Base-by-base conservation (phyloP, 2,888 invertebrate species). In the Eurytoma californica region DNA sequence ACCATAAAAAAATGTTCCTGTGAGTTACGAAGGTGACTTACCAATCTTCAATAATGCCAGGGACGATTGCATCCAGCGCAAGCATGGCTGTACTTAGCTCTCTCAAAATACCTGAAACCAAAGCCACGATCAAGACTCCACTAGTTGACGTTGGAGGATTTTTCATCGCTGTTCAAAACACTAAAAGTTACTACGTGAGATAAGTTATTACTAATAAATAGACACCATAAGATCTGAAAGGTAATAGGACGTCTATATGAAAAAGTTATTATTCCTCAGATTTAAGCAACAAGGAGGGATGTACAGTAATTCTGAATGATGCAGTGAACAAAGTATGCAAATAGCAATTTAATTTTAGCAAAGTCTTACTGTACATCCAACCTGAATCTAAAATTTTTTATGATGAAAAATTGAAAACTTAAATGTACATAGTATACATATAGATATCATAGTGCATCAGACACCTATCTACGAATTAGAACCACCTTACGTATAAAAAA, bases 401-500 rank as follows among this genome's bases (percentile, higher is more conserved):
- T 47, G 65, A 51, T 70, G 47, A 13, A 57, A 65, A 18, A 76
- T 49, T 47, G 16, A 12, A 53, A 7, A 63, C 58, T 58, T 20
- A 55, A 16, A 69, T 20, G 39, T 12, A 5, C n/a, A 63, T 63
- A 16, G 14, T 55, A 65, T 39, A 39, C 39, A 20, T 9, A 72
- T 53, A 67, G 24, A 63, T 51, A 66, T 47, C 7, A 72, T 20
- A 78, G 61, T 60, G 68, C 24, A 60, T 39, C 18, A 60, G 74
- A 72, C 68, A 80, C 76, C 81, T 73, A 80, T 82, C 80, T 82
- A 70, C 82, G 78, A 83, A 83, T 86, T 86, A 87, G 87, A 88
- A 89, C 89, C 87, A 89, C 87, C 89, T 89, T 89, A 89, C 87
- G 86, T 87, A 88, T 87, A 81, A 81, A 84, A 86, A 84, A 84